These are phyloP conservation scores for Sapajus apella DNA, from an alignment of 2,113 vertebrate species.

Conservation along the genomic window DNA sequence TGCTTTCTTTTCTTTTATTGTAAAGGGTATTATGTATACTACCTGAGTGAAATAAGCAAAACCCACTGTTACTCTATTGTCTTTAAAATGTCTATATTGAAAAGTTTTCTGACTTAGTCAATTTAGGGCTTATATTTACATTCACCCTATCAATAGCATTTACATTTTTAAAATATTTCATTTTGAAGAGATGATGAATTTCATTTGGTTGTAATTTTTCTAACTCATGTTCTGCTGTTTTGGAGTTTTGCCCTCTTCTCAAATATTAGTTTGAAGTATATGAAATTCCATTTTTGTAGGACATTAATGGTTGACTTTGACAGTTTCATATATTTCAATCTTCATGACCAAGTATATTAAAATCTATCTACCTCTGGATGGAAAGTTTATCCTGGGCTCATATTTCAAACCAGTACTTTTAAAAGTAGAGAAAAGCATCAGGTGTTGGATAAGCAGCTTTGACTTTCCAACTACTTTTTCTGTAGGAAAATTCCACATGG, in stretches of 20 bases:
- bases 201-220: neutral
- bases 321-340: neutral
- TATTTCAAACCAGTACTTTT: neutral
- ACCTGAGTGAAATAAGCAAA: neutral
- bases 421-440: neutral
- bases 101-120: neutral
- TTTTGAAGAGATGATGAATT: conserved; percentile 12
- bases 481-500: neutral
- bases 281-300: neutral
- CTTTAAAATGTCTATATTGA: neutral
- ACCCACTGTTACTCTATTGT: neutral
- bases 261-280: neutral
- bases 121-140: neutral
- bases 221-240: neutral
- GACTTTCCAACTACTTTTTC: neutral
- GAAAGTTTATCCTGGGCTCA: neutral
- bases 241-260: neutral
- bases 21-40: neutral
- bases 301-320: neutral
- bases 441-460: neutral
- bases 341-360: neutral
- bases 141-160: neutral
- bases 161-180: neutral
- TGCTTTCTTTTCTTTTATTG: neutral
- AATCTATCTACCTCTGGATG: neutral